Conservation (phyloP, 2,797 vertebrate species). For the Danio albolineatus region DNA sequence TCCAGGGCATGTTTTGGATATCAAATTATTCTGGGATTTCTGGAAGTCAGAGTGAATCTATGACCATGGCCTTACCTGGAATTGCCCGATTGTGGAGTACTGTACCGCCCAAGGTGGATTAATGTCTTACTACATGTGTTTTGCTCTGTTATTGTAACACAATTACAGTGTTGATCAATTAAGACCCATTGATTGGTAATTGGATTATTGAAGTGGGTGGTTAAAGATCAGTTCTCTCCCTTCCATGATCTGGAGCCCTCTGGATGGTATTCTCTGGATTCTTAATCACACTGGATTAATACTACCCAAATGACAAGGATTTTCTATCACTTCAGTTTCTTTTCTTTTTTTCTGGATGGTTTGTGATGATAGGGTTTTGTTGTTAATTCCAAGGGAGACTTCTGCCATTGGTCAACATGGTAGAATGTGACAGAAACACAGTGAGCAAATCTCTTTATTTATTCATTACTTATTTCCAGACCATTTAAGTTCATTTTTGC, state of each 20-base stretch:
- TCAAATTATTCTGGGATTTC: constrained; percentile 80
- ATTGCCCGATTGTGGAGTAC: constrained; percentile 83
- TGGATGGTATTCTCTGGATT: constrained; percentile 82
- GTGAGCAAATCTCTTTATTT: constrained; percentile 75
- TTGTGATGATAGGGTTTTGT: constrained; percentile 76
- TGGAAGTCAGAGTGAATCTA: constrained; percentile 76
- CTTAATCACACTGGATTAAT: constrained; percentile 79
- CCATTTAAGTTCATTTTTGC: constrained; percentile 58
- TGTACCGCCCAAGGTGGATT: constrained; percentile 79
- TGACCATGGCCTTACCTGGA: constrained; percentile 76
- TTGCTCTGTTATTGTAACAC: constrained; percentile 71
- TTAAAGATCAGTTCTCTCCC: constrained; percentile 64
- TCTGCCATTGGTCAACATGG: constrained; percentile 74
- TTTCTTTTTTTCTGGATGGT: constrained; percentile 77
- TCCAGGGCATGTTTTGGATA: constrained; percentile 80
- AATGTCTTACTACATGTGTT: constrained; percentile 72
- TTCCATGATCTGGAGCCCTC: constrained; percentile 70
- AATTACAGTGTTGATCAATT: constrained; percentile 66
- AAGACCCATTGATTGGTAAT: constrained; percentile 70
- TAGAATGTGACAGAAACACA: constrained; percentile 73
- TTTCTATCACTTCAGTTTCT: constrained; percentile 66
- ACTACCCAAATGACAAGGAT: constrained; percentile 75
- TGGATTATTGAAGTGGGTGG: constrained; percentile 78
- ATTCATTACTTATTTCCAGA: constrained; percentile 64
- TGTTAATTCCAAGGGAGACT: constrained; percentile 77